Base-by-base conservation (phyloP, 1,140 invertebrate genomes). In the Drosophila guanche region DNA sequence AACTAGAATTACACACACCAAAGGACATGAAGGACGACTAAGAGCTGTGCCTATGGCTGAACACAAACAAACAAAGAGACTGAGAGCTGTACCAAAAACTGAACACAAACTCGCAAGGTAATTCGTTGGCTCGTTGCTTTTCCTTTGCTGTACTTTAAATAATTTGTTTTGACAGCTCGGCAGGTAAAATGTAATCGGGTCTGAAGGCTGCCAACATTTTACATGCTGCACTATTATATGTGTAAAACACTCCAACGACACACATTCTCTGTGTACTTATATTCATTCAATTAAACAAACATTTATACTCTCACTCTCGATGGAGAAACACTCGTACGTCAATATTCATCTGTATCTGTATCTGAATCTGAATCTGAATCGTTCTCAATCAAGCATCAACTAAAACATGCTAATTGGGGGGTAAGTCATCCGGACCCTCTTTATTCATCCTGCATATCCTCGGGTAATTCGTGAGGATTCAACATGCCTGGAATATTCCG, bases 381-480 rank as follows among this genome's bases (percentile, higher is more conserved):
- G 58, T 79, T 43, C 68, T 77, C 54, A 57, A 55, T 70, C 73
- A 83, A 86, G 62, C 80, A 73, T 85, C 71, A 78, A 83, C 69
- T 71, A 83, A 70, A 55, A 73, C 73, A 78, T 65, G 62, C 65
- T 62, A 60, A 45, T 25, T 58, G 33, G 42, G 40, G 48, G 56
- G 42, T 8, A 42, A 23, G 54, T 20, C 66, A 79, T 71, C 70
- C 29, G 3, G 29, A 10, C 66, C 33, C 40, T 20, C 43, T 72
- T 70, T 91, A 91, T 90, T 91, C 91, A 93, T 99, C 98, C 94
- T 99, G 98, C 98, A 99, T 99, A 88, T 99, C 98, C 92, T 99
- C 98, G 40, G 97, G 96, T 78, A 99, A 95, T 92, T 98, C 98
- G 90, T 99, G 97, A 62, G 98, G 98, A 93, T 99, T 99, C 60